A percentile compares a stretch with the other conserved stretches of the same genome.
Evolutionary conservation across 2,113 vertebrate genomes (phyloP).

Genomic region (Daboia siamensis): DNA sequence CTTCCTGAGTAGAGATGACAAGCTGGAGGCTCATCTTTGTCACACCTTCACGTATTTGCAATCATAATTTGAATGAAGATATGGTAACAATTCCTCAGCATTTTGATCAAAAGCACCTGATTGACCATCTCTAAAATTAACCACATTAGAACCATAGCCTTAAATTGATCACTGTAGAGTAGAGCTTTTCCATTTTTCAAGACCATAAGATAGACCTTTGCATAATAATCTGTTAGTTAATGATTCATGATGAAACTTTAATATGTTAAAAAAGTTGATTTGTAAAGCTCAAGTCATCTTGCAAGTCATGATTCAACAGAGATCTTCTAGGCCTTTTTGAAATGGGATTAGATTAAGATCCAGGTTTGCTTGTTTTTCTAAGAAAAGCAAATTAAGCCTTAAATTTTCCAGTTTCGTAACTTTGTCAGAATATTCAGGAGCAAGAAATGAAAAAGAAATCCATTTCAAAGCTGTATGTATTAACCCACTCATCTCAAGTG

Average conservation of each 20-base stretch:
- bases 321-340: conserved; percentile 20
- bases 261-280: not conserved
- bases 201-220: not conserved
- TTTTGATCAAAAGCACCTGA: not conserved
- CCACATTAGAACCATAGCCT: not conserved
- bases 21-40: not conserved
- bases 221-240: not conserved
- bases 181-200: not conserved
- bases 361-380: conserved; percentile 17
- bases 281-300: not conserved
- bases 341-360: not conserved
- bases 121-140: not conserved
- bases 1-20: not conserved
- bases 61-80: not conserved
- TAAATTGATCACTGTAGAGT: not conserved
- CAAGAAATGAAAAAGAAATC: conserved; percentile 17
- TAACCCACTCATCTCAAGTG: not conserved
- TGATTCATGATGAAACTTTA: not conserved
- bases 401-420: conserved; percentile 1
- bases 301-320: not conserved
- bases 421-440: conserved; percentile 12
- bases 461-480: not conserved
- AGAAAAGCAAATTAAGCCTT: conserved; percentile 15
- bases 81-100: not conserved
- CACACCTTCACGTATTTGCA: not conserved